phyloP scores from a whole-genome alignment of 2,113 vertebrate genomes.

The Rhinogobius similis region DNA sequence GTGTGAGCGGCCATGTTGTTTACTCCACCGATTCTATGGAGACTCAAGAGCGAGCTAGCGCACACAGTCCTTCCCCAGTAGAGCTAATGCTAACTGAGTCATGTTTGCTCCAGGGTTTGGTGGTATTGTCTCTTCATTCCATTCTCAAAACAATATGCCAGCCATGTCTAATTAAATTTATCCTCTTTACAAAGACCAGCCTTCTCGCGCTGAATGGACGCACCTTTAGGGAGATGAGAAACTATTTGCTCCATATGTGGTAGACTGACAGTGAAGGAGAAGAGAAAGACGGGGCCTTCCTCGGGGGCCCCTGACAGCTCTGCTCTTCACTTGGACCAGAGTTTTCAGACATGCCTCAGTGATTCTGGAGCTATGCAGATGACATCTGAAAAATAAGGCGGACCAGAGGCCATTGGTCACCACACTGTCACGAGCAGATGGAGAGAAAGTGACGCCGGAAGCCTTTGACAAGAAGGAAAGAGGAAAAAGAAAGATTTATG shows the following conservation, averaged over 20 bases:
- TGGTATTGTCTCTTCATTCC: slow-evolving; percentile 33
- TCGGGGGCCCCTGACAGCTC: slow-evolving; percentile 62
- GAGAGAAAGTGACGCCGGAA: neutral
- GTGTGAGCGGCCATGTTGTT: too few relatives aligned
- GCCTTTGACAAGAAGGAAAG: neutral
- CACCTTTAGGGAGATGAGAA: slow-evolving; percentile 30
- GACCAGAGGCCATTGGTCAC: slow-evolving; percentile 37
- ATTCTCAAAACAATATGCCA: slow-evolving; percentile 19
- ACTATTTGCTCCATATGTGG: slow-evolving; percentile 30
- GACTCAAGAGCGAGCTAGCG: neutral
- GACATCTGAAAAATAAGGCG: slow-evolving; percentile 24
- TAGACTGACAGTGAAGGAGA: slow-evolving; percentile 26
- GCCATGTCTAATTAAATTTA: slow-evolving; percentile 26
- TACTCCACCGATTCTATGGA: neutral
- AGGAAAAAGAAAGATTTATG: neutral
- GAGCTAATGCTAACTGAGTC: neutral
- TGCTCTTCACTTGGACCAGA: slow-evolving; percentile 54
- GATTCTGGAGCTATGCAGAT: slow-evolving; percentile 61
- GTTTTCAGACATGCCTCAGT: slow-evolving; percentile 59
- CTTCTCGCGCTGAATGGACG: slow-evolving; percentile 6
- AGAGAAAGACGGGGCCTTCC: slow-evolving; percentile 39
- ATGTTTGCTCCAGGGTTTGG: neutral
- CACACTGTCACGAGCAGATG: neutral
- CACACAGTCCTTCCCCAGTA: neutral
- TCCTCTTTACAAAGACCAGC: slow-evolving; percentile 21